A percentile compares a stretch with the other conserved stretches of the same genome.
phyloP scores from a whole-genome alignment of 2,113 vertebrate species.

The Myiagra hebetior region DNA sequence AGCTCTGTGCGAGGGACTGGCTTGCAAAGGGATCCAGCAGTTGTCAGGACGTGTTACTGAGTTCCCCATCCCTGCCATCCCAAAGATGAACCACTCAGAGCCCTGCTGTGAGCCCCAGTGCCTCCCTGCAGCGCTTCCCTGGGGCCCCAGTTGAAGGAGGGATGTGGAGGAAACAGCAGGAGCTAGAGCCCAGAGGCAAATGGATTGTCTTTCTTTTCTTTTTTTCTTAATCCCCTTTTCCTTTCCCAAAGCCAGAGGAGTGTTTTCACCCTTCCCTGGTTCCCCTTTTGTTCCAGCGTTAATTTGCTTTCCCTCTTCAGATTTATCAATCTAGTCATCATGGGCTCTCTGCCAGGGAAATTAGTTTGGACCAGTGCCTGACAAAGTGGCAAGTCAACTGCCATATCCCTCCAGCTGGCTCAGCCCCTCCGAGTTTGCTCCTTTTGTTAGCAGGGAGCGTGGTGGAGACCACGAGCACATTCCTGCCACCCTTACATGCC shows the following conservation, averaged over 20 bases:
- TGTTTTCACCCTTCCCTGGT: slow-evolving; percentile 44
- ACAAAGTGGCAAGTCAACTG: slow-evolving; percentile 66
- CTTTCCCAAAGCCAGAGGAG: not conserved
- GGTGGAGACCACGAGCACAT: not conserved
- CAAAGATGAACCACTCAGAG: not conserved
- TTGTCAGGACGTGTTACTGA: not conserved
- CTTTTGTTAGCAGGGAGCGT: slow-evolving; percentile 37
- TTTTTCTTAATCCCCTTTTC: not conserved
- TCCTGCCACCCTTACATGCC: not conserved
- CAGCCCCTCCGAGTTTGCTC: slow-evolving; percentile 33
- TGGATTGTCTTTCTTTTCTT: not conserved
- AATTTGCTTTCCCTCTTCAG: slow-evolving; percentile 69
- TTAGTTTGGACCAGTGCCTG: slow-evolving; percentile 66
- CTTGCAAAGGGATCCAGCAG: not conserved
- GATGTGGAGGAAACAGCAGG: not conserved
- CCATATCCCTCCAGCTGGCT: slow-evolving; percentile 61
- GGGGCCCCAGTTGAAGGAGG: not conserved
- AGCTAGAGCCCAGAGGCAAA: not conserved
- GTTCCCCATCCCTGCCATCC: not conserved
- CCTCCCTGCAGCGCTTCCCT: not conserved
- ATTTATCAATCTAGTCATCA: slow-evolving; percentile 71
- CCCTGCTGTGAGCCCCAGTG: not conserved
- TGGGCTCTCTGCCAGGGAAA: slow-evolving; percentile 65
- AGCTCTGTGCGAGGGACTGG: not conserved
- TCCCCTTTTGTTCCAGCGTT: slow-evolving; percentile 58